Evolutionary conservation across 2,113 vertebrate species (phyloP).

Genomic region (Lophius piscatorius): DNA sequence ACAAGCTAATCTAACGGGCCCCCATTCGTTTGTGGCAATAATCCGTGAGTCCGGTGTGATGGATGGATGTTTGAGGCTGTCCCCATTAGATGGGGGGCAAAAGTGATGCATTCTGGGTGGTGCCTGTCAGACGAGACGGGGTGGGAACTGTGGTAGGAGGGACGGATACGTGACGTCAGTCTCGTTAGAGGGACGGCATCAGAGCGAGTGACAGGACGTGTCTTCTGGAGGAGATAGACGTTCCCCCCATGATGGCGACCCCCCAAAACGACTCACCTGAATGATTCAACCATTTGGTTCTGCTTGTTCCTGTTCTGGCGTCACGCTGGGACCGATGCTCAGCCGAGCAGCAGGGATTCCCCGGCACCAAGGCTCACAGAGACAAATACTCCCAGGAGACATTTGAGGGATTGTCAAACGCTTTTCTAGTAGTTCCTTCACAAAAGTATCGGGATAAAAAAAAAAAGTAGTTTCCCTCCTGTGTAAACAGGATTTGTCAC

Average conservation of each 20-base stretch:
- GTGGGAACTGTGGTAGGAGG: not conserved
- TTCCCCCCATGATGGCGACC: not conserved
- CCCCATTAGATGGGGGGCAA: not conserved
- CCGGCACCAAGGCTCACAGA: not conserved
- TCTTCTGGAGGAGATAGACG: not conserved
- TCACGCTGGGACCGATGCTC: constrained; percentile 2
- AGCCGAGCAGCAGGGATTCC: not conserved
- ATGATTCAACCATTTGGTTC: not conserved
- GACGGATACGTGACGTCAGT: not conserved
- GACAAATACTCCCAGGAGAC: not conserved
- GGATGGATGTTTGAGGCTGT: not conserved
- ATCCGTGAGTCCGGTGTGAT: not conserved
- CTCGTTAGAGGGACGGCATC: not conserved
- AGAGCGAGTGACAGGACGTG: not conserved
- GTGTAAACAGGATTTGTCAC: not conserved
- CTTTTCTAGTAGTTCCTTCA: not conserved
- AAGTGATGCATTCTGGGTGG: not conserved
- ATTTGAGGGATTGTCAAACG: not conserved
- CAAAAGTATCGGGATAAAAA: not conserved
- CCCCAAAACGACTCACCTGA: constrained; percentile 2
- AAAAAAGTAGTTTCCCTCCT: constrained; percentile 45
- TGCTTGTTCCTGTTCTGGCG: not conserved
- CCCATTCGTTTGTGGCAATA: not conserved
- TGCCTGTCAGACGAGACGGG: not conserved
- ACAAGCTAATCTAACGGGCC: constrained; percentile 20